These are phyloP conservation scores for Lepidocyrtinus sp. DNA, from an alignment of 2,888 invertebrate genomes.

Conservation along the genomic window DNA sequence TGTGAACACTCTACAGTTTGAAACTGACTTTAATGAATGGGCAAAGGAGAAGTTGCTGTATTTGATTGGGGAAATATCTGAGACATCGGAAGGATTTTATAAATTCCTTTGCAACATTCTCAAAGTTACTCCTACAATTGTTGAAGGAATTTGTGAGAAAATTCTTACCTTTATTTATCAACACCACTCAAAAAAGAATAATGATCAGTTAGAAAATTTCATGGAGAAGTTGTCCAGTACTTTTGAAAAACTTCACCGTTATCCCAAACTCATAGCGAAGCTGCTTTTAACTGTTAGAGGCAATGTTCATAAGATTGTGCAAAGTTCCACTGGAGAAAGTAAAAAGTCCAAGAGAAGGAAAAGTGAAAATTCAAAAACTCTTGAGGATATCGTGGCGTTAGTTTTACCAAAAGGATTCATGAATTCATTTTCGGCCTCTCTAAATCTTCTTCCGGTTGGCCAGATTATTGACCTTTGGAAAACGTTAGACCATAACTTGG, in stretches of 20 bases:
- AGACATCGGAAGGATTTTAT: conserved; percentile 48
- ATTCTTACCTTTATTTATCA: conserved; percentile 44
- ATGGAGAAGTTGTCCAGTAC: conserved; percentile 61
- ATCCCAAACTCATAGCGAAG: conserved; percentile 68
- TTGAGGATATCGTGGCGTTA: conserved; percentile 13
- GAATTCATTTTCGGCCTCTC: conserved; percentile 42
- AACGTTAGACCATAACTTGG: conserved; percentile 65
- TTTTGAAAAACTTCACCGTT: conserved; percentile 66
- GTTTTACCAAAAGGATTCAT: conserved; percentile 47
- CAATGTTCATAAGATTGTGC: not conserved
- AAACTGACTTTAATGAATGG: conserved; percentile 62
- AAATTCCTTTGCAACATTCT: conserved; percentile 42
- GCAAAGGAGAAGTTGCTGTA: conserved; percentile 26
- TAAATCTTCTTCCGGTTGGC: conserved; percentile 62
- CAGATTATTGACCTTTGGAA: conserved; percentile 68
- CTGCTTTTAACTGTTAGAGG: conserved; percentile 61
- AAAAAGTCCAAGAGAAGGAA: conserved; percentile 8
- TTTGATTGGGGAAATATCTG: conserved; percentile 31
- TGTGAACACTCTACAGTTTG: conserved; percentile 54
- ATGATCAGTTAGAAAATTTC: conserved; percentile 50
- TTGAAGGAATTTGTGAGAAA: conserved; percentile 61
- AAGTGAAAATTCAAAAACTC: conserved; percentile 20
- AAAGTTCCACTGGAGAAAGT: not conserved
- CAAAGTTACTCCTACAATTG: conserved; percentile 50
- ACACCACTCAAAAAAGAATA: conserved; percentile 33